These are phyloP conservation scores for Oikopleura dioica DNA, from an alignment of 23 tunicate genomes.

Conservation along the genomic window DNA sequence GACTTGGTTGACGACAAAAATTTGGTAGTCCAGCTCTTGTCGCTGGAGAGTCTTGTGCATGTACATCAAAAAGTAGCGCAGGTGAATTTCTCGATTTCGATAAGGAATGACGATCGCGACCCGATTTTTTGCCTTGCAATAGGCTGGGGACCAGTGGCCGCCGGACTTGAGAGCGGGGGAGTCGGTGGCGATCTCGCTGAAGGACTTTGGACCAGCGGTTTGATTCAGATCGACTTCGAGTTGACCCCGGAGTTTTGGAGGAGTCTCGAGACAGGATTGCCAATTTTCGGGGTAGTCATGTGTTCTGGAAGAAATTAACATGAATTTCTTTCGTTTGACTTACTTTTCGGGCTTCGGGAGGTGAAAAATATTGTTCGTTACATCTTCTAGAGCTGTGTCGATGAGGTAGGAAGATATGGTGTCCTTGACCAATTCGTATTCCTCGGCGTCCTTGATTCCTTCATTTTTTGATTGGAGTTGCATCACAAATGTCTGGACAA, in stretches of 20 bases:
- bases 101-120: slow-evolving; percentile 76
- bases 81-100: slow-evolving; percentile 51
- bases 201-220: slow-evolving; percentile 16
- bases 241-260: background rate
- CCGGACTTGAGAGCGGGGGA: slow-evolving; percentile 30
- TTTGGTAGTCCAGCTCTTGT: slow-evolving; percentile 60
- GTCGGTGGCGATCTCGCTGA: slow-evolving; percentile 20
- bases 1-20: slow-evolving; percentile 84
- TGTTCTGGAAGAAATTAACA: background rate
- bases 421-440: background rate
- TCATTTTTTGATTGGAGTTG: background rate
- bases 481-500: background rate
- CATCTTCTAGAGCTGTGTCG: no score
- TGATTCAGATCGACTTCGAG: background rate
- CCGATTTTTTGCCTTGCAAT: slow-evolving; percentile 32
- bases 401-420: no score
- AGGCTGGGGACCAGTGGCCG: slow-evolving; percentile 42
- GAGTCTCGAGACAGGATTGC: background rate
- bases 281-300: background rate
- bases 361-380: no score
- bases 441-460: background rate
- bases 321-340: no score
- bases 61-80: slow-evolving; percentile 52
- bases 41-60: slow-evolving; percentile 77
- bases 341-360: no score